Base-by-base conservation (phyloP, 2,113 vertebrate genomes). In the Macrotus californicus region DNA sequence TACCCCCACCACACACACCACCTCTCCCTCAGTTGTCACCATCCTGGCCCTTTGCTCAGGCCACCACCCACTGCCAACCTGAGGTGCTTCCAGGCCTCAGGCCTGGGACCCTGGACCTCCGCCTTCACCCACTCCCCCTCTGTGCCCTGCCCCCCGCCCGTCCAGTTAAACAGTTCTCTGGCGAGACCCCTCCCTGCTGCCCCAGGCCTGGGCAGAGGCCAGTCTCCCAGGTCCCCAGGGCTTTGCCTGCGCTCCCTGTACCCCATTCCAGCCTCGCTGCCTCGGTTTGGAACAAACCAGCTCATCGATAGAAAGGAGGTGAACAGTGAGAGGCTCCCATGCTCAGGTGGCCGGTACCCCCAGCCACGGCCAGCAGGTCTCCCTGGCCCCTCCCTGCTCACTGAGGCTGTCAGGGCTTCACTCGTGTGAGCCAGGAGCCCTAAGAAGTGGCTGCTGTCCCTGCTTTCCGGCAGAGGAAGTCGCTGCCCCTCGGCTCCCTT, bases 171-270 rank as follows among this genome's bases (percentile, higher is more conserved):
- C 54, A 11, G 22, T 41, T 76, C 43, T 39, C 82, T 54, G 29
- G 13, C 19, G 36, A 70, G 15, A 10, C 41, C 13, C 61, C 31
- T 75, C 48, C 26, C 61, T 22, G 50, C 46, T 19, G 41, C 43
- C 43, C 18, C 10, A 0, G 54, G 76, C 46, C 72, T 76, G 50
- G 12, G n/a, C 48, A 36, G 22, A 59, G 11, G 41, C 80, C 16
- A 5, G 15, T 39, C 92, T 88, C 29, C 43, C 46, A 29, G 69
- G 43, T 56, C 89, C 15, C 75, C 36, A 13, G 24, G 89, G 80
- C 48, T 48, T 94, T 41, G 54, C 36, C 11, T 3, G 0, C 3
- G 0, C 7, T 7, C 16, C 70, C 13, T 1, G 18, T 0, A 26
- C 21, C 39, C n/a, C 2, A 4, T 64, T 64, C 18, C 73, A 67